These are phyloP conservation scores for Euphysa ruthae DNA, from an alignment of 30 jellyfish, hydroid and myxozoan species.

Conservation along the genomic window DNA sequence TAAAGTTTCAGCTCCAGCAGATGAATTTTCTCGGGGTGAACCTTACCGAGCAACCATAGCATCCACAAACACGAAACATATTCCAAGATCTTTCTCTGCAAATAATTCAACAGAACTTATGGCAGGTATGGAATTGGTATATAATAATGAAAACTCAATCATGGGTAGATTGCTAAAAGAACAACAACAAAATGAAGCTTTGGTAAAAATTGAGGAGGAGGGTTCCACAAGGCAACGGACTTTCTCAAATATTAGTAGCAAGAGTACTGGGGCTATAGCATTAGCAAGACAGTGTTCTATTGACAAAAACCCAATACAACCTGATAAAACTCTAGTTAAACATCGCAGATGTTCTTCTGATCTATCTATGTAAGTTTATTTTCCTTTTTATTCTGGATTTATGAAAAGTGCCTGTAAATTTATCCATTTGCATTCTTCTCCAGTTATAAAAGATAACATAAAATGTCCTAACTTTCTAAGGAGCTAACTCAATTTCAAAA, in stretches of 20 bases:
- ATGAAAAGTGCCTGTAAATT: too few species aligned
- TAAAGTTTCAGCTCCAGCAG: conserved; percentile 19
- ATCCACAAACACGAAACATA: background rate
- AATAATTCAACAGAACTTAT: background rate
- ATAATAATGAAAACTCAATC: conserved; percentile 43
- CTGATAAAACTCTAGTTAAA: too few species aligned
- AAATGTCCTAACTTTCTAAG: too few species aligned
- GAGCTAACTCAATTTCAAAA: too few species aligned
- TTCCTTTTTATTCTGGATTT: too few species aligned
- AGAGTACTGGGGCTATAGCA: too few species aligned
- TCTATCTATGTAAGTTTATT: too few species aligned
- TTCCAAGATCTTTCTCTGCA: conserved; percentile 15
- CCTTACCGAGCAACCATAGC: conserved; percentile 39
- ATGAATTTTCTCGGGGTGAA: conserved; percentile 28
- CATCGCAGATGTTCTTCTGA: too few species aligned
- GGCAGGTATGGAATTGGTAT: background rate
- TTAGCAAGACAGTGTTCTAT: too few species aligned
- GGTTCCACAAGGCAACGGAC: conserved; percentile 46
- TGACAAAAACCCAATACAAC: too few species aligned
- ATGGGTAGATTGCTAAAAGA: conserved; percentile 60
- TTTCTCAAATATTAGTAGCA: background rate
- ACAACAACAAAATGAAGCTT: conserved; percentile 41
- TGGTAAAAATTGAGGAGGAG: conserved; percentile 68
- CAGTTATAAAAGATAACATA: too few species aligned
- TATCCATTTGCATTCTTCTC: too few species aligned